Conservation (phyloP, 2,797 vertebrate species). For the Phylloscopus collybita region DNA sequence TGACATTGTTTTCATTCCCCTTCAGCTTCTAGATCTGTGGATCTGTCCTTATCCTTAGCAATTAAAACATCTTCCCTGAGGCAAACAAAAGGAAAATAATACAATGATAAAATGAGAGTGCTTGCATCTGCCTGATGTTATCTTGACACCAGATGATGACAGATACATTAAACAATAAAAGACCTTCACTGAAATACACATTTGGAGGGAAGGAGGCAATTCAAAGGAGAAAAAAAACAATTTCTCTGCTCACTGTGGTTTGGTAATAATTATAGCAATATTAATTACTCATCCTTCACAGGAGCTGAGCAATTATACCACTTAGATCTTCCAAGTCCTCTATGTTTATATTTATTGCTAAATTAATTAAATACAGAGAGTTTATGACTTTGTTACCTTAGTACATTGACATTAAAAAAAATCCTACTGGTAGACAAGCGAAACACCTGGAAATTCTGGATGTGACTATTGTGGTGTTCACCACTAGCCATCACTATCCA, state of each 20-base stretch:
- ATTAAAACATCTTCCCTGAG: constrained; percentile 4
- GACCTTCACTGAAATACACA: constrained; percentile 1
- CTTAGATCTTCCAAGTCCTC: background rate
- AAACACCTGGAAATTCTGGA: background rate
- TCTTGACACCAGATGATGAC: constrained; percentile 29
- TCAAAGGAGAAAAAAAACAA: background rate
- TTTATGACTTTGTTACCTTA: constrained; percentile 5
- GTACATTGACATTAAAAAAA: background rate
- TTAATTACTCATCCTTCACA: constrained; percentile 40
- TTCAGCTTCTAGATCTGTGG: background rate
- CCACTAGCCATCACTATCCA: background rate
- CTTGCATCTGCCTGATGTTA: background rate
- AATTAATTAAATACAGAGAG: constrained; percentile 43
- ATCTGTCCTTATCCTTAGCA: background rate
- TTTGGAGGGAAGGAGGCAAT: background rate
- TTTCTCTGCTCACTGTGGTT: background rate
- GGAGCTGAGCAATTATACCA: background rate
- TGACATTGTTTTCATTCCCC: background rate
- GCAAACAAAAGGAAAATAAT: constrained; percentile 12
- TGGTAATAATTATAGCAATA: constrained; percentile 31
- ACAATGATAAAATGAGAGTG: constrained; percentile 4
- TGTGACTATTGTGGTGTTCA: background rate
- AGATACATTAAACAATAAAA: constrained; percentile 41
- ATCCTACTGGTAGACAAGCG: background rate
- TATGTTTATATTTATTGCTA: constrained; percentile 28